Base-by-base conservation (phyloP, 2,113 vertebrate genomes). In the Kryptolebias marmoratus region DNA sequence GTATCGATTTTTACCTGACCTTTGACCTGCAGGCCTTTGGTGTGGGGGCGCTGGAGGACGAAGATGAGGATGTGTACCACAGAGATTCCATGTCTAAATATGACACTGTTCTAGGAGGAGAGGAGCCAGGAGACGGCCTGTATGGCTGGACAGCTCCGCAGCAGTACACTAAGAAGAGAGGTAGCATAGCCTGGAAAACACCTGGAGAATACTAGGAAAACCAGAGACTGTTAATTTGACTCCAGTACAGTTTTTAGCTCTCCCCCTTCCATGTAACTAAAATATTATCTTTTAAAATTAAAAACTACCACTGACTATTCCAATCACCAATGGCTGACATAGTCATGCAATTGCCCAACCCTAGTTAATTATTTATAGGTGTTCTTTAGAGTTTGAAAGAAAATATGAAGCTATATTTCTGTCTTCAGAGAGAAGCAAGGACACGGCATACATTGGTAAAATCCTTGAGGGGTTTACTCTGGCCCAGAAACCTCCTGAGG, bases 121-220 rank as follows among this genome's bases (percentile, higher is more conserved):
- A 97, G 78, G 98, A 99, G 77, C 95, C 96, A 5, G 97, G 96
- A 49, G 97, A 99, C 53, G 94, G 96, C 0, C 92, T 99, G 7
- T 99, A 94, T 55, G 98, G 98, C 44, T 99, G 98, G 98, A 99
- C 98, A 0, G 98, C 97, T 0, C 98, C 98, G 0, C 94, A 92
- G 66, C 94, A 96, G 45, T 96, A 97, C 85, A 93, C 74, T 56
- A 89, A 63, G 39, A 96, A 90, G 13, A 89, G 30, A 77, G 92
- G 93, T 91, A 45, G 48, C 0, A 5, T 27, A 22, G n/a, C 36
- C 68, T 62, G 58, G 49, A 36, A 44, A 9, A 28, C 11, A 7
- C 57, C 45, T 49, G 55, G 44, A 68, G 5, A 8, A 0, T 44
- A 22, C 42, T 62, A 14, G 45, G 45, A 47, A 16, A 28, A 13